Conservation (phyloP, 2,797 vertebrate species). For the Mormyrops boulengeri region DNA sequence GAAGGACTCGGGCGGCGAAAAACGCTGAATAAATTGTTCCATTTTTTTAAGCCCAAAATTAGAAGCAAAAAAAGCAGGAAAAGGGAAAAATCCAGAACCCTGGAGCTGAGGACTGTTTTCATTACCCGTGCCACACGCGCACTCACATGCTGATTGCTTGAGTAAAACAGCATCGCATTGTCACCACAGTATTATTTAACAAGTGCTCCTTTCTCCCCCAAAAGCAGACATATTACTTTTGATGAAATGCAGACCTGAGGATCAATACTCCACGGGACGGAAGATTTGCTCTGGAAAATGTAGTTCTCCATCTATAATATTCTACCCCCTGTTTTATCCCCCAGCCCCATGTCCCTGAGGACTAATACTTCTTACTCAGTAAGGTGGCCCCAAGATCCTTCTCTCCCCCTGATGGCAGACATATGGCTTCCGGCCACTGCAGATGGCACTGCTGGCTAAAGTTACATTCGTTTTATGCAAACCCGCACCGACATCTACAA, state of each 20-base stretch:
- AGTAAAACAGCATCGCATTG: constrained; percentile 41
- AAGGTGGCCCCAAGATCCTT: constrained; percentile 44
- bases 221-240: constrained; percentile 23
- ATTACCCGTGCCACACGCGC: constrained; percentile 31
- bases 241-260: constrained; percentile 53
- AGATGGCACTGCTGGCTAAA: constrained; percentile 29
- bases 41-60: constrained; percentile 15
- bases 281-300: constrained; percentile 58
- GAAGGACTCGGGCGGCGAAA: constrained; percentile 11
- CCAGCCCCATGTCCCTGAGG: constrained; percentile 45
- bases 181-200: constrained; percentile 33
- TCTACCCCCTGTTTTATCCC: constrained; percentile 52
- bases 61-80: not conserved
- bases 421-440: constrained; percentile 46
- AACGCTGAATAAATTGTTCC: constrained; percentile 23
- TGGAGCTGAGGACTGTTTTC: constrained; percentile 35
- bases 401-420: constrained; percentile 50
- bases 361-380: constrained; percentile 44
- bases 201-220: constrained; percentile 32
- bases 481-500: not conserved
- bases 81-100: constrained; percentile 17
- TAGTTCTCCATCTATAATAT: constrained; percentile 49
- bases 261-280: constrained; percentile 39
- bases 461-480: constrained; percentile 12
- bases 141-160: constrained; percentile 29